Evolutionary conservation across 2,888 invertebrate genomes (phyloP).

Genomic region (Dioctria rufipes): DNA sequence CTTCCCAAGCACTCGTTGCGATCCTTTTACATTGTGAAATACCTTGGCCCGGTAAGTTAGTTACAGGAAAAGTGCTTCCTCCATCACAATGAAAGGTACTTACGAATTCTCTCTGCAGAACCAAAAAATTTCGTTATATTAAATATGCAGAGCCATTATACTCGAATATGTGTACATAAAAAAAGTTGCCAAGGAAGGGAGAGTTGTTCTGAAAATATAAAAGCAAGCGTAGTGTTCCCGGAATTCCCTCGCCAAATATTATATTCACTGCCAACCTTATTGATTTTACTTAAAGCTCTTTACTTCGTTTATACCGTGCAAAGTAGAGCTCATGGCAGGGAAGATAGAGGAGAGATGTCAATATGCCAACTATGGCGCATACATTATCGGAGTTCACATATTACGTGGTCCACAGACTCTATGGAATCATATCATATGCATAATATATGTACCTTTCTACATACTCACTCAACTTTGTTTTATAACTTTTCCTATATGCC

Average conservation of each 20-base stretch:
- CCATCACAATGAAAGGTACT: conserved; percentile 46
- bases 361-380: conserved; percentile 41
- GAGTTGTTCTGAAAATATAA: conserved; percentile 34
- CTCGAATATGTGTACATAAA: conserved; percentile 36
- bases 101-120: conserved; percentile 42
- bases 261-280: conserved; percentile 43
- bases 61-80: conserved; percentile 39
- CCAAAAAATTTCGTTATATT: conserved; percentile 35
- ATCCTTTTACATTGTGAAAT: neutral
- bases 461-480: conserved; percentile 6
- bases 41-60: conserved; percentile 23
- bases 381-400: conserved; percentile 30
- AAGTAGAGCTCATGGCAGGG: conserved; percentile 27
- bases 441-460: no score
- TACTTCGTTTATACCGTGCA: conserved; percentile 32
- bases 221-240: neutral
- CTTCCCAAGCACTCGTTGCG: no score
- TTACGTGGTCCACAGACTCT: conserved; percentile 6
- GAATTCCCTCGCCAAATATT: conserved; percentile 42
- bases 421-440: conserved; percentile 7
- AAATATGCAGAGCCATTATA: conserved; percentile 50
- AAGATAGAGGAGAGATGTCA: conserved; percentile 41
- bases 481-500: neutral
- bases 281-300: conserved; percentile 48
- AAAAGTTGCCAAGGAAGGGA: conserved; percentile 26